These are phyloP conservation scores for Brachionus plicatilis DNA, from an alignment of 1,140 invertebrate species.

Conservation along the genomic window DNA sequence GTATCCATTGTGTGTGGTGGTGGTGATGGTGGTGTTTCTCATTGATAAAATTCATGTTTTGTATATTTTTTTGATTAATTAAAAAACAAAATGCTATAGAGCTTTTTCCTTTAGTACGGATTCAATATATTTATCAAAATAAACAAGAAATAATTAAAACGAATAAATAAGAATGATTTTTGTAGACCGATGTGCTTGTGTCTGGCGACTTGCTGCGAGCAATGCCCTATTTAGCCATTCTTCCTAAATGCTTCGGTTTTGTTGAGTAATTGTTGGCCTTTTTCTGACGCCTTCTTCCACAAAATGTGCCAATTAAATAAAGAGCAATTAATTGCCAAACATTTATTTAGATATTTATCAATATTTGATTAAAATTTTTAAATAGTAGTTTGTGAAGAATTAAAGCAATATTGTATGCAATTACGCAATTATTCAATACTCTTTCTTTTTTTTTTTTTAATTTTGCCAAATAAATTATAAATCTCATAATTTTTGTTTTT, in stretches of 20 bases:
- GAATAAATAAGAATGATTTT: background rate
- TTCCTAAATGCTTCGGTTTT: background rate
- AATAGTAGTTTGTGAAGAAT: too few species aligned
- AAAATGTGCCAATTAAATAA: too few species aligned
- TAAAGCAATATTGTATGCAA: too few species aligned
- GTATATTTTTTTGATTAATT: conserved; percentile 3
- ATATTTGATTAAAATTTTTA: too few species aligned
- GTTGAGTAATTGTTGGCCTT: background rate
- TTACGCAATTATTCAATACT: too few species aligned
- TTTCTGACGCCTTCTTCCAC: background rate
- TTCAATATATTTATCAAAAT: background rate
- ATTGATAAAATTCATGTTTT: background rate
- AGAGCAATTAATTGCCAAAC: too few species aligned
- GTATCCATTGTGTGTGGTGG: background rate
- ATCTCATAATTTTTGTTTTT: too few species aligned
- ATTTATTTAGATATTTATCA: too few species aligned
- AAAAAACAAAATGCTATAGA: background rate
- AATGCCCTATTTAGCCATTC: background rate
- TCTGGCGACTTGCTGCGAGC: background rate
- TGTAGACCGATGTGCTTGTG: background rate
- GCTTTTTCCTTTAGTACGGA: background rate
- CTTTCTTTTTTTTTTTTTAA: too few species aligned
- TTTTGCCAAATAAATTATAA: too few species aligned
- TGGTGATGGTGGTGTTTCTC: background rate
- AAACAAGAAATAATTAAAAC: background rate